Evolutionary conservation across 2,113 vertebrate species (phyloP), one percentile per base, ranked within the genome.

Genomic region (Corythoichthys haematopterus): DNA sequence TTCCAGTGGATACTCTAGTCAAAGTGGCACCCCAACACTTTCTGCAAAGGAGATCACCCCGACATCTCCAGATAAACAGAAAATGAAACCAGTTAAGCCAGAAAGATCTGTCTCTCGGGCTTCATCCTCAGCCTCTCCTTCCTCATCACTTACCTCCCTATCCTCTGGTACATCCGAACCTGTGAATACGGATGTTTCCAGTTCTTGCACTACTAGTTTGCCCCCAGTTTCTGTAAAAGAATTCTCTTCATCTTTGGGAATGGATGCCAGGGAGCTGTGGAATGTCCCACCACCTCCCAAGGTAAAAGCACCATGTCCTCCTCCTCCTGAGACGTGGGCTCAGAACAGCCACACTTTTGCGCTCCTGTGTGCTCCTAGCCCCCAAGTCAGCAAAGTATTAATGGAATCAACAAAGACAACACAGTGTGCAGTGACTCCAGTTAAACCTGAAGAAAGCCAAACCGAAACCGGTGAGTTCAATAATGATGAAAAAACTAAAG

Each of bases 1-100:
- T 2, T 98, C 97, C 66, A 99, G 96, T n/a, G 96, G 96, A 20
- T 98, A 98, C 79, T 98, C 97, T 0, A 99, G 96, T 84, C 96
- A 98, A 87, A 98, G 95, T 16, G 96, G 94, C 47, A 99, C 96
- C 0, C 96, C 96, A 1, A 97, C 95, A 0, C 90, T 96, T 74
- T 94, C 93, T 46, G 74, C 92, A 43, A 97, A 94, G 87, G 92
- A 89, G 2, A 89, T 94, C 61, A 84, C 87, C 1, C 82, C 93
- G 0, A 66, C 87, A 2, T 94, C 94, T n/a, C 93, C 93, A 2
- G 91, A 90, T 50, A 92, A 87, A 15, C 88, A 85, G 65, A 91
- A 83, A 55, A 81, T 79, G 63, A 94, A 93, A 64, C 94, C 93
- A 0, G 88, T 87, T 65, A 98, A 96, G 78, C 94, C 93, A 0